Evolutionary conservation across 2,888 invertebrate genomes (phyloP).

Genomic region (Temnothorax unifasciatus): DNA sequence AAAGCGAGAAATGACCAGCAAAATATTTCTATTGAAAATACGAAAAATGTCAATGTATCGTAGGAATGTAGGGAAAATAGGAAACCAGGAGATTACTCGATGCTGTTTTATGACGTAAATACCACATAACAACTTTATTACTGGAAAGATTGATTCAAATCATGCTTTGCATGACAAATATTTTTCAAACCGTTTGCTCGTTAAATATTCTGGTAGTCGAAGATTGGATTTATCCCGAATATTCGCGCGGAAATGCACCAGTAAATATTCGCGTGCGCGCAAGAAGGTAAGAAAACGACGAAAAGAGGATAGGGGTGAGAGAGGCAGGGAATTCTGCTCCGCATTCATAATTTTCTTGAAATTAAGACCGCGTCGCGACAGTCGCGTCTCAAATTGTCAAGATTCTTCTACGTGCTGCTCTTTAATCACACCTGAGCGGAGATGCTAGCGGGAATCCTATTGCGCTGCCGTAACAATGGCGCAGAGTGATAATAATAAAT

Average conservation of each 20-base stretch:
- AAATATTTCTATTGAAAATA: slow-evolving; percentile 51
- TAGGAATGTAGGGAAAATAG: too few species aligned
- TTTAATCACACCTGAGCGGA: slow-evolving; percentile 54
- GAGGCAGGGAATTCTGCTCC: slow-evolving; percentile 25
- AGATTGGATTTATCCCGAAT: slow-evolving; percentile 38
- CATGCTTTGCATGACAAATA: neutral
- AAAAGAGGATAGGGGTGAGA: neutral
- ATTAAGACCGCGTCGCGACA: slow-evolving; percentile 70
- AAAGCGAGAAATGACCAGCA: slow-evolving; percentile 36
- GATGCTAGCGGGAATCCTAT: slow-evolving; percentile 57
- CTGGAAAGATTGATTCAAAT: slow-evolving; percentile 26
- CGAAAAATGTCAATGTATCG: neutral
- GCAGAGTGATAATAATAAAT: slow-evolving; percentile 57
- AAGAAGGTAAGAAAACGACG: slow-evolving; percentile 8
- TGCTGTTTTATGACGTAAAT: neutral
- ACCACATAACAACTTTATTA: slow-evolving; percentile 6
- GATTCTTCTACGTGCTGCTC: slow-evolving; percentile 63
- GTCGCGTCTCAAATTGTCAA: slow-evolving; percentile 71
- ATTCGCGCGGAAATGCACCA: slow-evolving; percentile 31
- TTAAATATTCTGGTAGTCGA: slow-evolving; percentile 2
- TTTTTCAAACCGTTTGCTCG: neutral
- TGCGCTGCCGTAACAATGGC: slow-evolving; percentile 55
- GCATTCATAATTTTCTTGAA: slow-evolving; percentile 58
- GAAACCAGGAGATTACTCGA: slow-evolving; percentile 3
- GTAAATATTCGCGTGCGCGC: slow-evolving; percentile 40